A percentile compares a stretch with the other conserved stretches of the same genome.
Conservation (phyloP, 1,140 invertebrate genomes). For the Bilobella aurantiaca region DNA sequence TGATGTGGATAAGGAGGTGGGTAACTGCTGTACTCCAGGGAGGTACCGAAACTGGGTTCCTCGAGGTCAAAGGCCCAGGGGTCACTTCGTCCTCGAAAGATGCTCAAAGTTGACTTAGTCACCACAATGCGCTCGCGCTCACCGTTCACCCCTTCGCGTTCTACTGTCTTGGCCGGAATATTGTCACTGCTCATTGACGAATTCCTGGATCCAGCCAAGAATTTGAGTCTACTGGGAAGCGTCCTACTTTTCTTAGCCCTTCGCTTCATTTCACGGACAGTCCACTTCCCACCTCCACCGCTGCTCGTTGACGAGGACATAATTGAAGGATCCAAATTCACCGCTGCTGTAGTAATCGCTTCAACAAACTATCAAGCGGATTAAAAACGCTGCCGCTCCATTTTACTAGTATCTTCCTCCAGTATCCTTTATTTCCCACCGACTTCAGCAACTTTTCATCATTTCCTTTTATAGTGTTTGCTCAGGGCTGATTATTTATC, state of each 20-base stretch:
- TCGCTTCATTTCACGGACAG: constrained; percentile 33
- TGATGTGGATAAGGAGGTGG: not conserved
- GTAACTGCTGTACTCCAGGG: not conserved
- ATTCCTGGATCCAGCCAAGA: constrained; percentile 6
- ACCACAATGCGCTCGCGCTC: not conserved
- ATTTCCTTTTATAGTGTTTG: no score
- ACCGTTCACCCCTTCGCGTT: not conserved
- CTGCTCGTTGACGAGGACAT: not conserved
- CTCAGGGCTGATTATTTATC: no score
- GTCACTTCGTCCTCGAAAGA: not conserved
- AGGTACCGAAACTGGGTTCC: not conserved
- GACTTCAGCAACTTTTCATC: no score
- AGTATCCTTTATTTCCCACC: no score
- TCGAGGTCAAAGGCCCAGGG: constrained; percentile 2
- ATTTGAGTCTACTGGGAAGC: constrained; percentile 29
- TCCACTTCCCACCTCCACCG: constrained; percentile 18
- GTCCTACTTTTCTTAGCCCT: constrained; percentile 32
- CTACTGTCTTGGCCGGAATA: not conserved
- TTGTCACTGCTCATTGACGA: not conserved
- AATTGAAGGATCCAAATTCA: no score
- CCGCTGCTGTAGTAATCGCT: no score
- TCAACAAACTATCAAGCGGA: not conserved
- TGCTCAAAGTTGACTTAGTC: not conserved
- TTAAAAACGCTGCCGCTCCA: no score
- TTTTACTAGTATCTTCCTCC: no score